These are phyloP conservation scores for Chamaea fasciata DNA, from an alignment of 2,113 vertebrate species.

Conservation along the genomic window DNA sequence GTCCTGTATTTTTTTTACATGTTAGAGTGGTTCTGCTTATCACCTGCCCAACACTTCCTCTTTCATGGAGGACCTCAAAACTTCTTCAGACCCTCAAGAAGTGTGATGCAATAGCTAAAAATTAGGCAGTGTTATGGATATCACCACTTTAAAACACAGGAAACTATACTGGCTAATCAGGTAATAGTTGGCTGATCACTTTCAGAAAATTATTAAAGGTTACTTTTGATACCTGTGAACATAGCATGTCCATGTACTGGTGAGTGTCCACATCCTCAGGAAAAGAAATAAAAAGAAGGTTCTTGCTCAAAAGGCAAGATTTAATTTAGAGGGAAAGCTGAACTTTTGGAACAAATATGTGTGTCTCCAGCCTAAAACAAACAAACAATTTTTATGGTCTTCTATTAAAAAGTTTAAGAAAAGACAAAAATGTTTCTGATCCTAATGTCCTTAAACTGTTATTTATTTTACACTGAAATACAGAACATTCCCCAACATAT, in stretches of 20 bases:
- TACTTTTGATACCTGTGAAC: neutral
- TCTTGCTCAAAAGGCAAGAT: neutral
- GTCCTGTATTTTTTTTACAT: neutral
- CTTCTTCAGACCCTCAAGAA: neutral
- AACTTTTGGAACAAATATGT: neutral
- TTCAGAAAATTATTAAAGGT: neutral
- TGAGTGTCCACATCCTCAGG: neutral
- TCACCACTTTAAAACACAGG: neutral
- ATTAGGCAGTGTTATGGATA: neutral
- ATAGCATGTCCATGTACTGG: neutral
- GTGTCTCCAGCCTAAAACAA: neutral
- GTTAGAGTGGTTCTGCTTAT: neutral
- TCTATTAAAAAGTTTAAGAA: neutral
- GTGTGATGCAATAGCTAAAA: neutral
- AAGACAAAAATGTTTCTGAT: neutral
- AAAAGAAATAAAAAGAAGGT: neutral
- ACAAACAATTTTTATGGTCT: neutral
- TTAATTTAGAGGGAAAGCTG: neutral
- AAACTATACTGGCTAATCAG: neutral
- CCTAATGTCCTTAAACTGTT: neutral
- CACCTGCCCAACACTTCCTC: neutral
- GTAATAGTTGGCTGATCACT: neutral
- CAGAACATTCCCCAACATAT: fast-evolving
- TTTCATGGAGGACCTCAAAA: neutral
- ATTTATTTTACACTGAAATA: neutral